Evolutionary conservation across 1,140 invertebrate species (phyloP).

Genomic region (Drosophila elegans): DNA sequence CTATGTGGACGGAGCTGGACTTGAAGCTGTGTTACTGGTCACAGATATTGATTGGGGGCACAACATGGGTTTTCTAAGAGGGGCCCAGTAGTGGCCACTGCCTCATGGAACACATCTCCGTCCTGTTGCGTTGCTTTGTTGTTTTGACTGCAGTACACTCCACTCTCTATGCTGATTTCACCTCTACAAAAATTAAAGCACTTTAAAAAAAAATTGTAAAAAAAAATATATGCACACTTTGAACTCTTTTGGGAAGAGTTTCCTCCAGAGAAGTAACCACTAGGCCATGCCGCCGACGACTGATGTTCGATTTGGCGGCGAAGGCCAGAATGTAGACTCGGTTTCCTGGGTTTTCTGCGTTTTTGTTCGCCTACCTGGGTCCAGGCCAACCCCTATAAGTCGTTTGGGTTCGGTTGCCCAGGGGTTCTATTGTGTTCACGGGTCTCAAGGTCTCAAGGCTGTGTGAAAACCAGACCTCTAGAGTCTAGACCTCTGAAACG

Average conservation of each 20-base stretch:
- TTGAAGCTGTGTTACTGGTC: slow-evolving; percentile 15
- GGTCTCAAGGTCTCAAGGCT: not conserved
- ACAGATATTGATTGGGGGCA: slow-evolving; percentile 1
- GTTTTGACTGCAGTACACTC: not conserved
- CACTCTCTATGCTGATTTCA: slow-evolving; percentile 8
- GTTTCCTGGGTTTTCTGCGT: not conserved
- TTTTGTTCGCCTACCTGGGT: slow-evolving; percentile 14
- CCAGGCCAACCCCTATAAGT: slow-evolving; percentile 23
- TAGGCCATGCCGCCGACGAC: slow-evolving; percentile 27
- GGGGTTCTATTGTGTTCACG: slow-evolving; percentile 8
- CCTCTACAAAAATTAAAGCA: slow-evolving; percentile 16
- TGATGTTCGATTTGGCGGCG: slow-evolving; percentile 5
- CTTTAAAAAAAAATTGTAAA: slow-evolving; percentile 5
- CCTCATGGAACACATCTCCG: slow-evolving; percentile 11
- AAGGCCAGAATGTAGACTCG: slow-evolving; percentile 17
- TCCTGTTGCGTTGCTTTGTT: not conserved
- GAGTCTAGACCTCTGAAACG: not conserved
- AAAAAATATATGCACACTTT: slow-evolving; percentile 7
- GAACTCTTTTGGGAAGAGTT: not conserved
- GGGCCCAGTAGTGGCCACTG: slow-evolving; percentile 16
- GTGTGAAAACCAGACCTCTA: not conserved
- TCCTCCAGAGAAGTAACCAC: slow-evolving; percentile 15
- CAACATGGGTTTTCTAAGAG: not conserved
- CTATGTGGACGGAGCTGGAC: slow-evolving; percentile 16
- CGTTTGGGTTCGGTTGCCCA: slow-evolving; percentile 16